phyloP scores from a whole-genome alignment of 2,888 invertebrate species.

The Cynaeus angustus region DNA sequence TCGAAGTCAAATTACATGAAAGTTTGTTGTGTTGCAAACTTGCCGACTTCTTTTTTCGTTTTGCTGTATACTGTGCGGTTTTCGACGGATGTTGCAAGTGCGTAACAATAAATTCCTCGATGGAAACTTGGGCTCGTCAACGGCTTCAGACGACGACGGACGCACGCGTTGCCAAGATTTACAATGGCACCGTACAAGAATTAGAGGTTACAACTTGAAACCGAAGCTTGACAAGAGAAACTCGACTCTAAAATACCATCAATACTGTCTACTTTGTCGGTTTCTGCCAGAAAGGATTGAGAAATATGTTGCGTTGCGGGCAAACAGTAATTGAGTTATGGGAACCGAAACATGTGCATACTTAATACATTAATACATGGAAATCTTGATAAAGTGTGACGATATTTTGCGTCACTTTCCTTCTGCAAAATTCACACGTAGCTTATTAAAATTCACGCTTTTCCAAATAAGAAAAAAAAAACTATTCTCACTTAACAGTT shows the following conservation, averaged over 20 bases:
- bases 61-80: conserved; percentile 39
- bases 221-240: conserved; percentile 34
- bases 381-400: conserved; percentile 31
- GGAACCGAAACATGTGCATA: conserved; percentile 31
- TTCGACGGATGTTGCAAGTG: conserved; percentile 47
- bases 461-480: not conserved
- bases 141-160: conserved; percentile 50
- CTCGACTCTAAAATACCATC: conserved; percentile 25
- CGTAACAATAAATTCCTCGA: conserved; percentile 52
- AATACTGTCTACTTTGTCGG: conserved; percentile 28
- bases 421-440: conserved; percentile 7
- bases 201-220: conserved; percentile 32
- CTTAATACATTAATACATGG: conserved; percentile 35
- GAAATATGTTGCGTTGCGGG: conserved; percentile 25
- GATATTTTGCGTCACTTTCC: conserved; percentile 6
- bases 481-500: too few relatives aligned
- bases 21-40: conserved; percentile 40
- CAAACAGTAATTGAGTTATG: conserved; percentile 36
- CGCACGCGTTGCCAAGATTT: conserved; percentile 51
- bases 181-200: conserved; percentile 41
- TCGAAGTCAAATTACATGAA: conserved; percentile 44
- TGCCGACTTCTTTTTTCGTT: conserved; percentile 36
- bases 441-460: conserved; percentile 11
- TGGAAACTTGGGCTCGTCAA: conserved; percentile 45
- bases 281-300: conserved; percentile 15